Evolutionary conservation across 2,113 vertebrate genomes (phyloP), one percentile per base, ranked within the genome.

Genomic region (Centropus bengalensis): DNA sequence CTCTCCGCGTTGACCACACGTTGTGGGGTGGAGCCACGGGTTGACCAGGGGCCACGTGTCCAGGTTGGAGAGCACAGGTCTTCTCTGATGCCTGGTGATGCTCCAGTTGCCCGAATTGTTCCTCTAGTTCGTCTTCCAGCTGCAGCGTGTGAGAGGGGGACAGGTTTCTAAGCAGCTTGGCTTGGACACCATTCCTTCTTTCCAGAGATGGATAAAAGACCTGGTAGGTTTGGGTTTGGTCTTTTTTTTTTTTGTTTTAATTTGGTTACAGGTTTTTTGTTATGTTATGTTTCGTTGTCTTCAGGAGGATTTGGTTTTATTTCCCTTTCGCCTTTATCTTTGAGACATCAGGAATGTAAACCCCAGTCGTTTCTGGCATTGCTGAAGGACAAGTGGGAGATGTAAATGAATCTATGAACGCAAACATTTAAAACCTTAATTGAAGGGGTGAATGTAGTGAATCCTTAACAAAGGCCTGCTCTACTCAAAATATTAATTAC

Each of bases 321-420:
- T 94, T 95, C 56, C 51, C 30, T 74, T 82, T 71, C 44, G 89
- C 28, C 95, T 91, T 84, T 74, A 63, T 66, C 78, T 87, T 88
- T 54, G 82, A 81, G 52, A 60, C 0, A 2, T 44, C 54, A 49
- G 54, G 68, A 90, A 40, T 91, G 36, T 96, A 93, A 96, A 88
- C 82, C 67, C 85, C 75, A 85, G 79, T 91, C 88, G 93, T 91
- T 74, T 63, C 82, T 96, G 76, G 86, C 64, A 73, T 93, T 95
- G 78, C 85, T 96, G 88, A 94, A 96, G 93, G 93, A 96, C 89
- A 92, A 90, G 74, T 86, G 90, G 96, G 93, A 96, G 89, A 73
- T 93, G 51, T 94, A 86, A 86, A 93, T 94, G 78, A 93, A 93
- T 91, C 85, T 89, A 54, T 84, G 89, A 91, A 89, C 91, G 66